These are phyloP conservation scores for Coendou prehensilis DNA, from an alignment of 2,797 vertebrate genomes.

Conservation along the genomic window DNA sequence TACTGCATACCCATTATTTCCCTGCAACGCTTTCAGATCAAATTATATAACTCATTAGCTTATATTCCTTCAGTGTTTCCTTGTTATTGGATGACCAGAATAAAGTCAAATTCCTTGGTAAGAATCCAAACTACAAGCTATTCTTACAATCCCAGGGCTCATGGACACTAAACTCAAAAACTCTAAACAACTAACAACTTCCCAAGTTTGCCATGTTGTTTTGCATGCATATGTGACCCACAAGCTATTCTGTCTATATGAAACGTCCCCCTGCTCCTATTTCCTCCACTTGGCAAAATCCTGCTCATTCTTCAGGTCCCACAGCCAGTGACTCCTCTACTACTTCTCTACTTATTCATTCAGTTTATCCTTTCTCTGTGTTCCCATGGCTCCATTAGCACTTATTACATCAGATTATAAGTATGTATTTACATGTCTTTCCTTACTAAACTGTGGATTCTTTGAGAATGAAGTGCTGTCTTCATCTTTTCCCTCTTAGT, in stretches of 20 bases:
- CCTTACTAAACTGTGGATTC: background rate
- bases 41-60: background rate
- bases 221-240: background rate
- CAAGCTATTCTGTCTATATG: background rate
- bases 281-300: background rate
- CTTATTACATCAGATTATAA: background rate
- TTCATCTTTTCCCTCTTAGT: conserved; percentile 30
- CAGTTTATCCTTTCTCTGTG: conserved; percentile 5
- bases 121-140: background rate
- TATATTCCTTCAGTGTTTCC: background rate
- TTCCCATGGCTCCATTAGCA: background rate
- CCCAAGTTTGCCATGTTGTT: background rate
- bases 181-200: background rate
- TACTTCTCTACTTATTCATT: background rate
- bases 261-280: background rate
- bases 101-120: conserved; percentile 2
- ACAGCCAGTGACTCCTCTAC: background rate
- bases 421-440: background rate
- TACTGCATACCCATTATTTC: background rate
- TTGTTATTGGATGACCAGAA: background rate
- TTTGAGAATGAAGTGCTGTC: conserved; percentile 2
- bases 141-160: background rate
- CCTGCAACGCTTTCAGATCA: background rate
- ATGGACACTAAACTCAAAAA: background rate
- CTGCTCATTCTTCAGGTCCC: background rate